Percentiles rank a stretch among this genome's conserved stretches.
phyloP scores from a whole-genome alignment of 2,797 vertebrate genomes.

The Pseudotriccus pelzelni region DNA sequence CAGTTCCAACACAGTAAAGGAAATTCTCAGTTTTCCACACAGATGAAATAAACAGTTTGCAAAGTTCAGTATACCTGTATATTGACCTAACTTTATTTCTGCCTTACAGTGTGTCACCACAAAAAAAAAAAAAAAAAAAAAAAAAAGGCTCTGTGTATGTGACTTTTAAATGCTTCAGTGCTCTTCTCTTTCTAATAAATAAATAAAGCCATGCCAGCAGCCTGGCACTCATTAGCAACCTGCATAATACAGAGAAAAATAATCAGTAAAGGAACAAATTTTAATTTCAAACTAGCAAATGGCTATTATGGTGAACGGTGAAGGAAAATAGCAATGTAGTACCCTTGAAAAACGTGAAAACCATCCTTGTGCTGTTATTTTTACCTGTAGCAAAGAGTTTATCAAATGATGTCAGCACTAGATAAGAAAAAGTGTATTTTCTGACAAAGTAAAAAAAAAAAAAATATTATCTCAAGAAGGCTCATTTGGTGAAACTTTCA shows the following conservation, averaged over 20 bases:
- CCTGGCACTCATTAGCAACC: constrained; percentile 35
- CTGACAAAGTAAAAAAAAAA: background rate
- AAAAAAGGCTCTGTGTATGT: background rate
- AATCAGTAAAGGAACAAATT: constrained; percentile 5
- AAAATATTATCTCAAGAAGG: background rate
- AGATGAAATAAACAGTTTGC: background rate
- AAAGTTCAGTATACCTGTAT: background rate
- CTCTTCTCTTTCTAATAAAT: constrained; percentile 36
- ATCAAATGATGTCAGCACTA: background rate
- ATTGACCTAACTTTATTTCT: background rate
- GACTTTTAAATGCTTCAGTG: constrained; percentile 33
- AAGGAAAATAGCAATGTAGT: background rate
- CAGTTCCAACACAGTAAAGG: background rate
- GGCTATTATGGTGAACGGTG: background rate
- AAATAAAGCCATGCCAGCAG: constrained; percentile 43
- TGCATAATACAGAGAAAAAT: background rate
- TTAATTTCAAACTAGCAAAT: constrained; percentile 5
- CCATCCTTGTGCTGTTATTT: background rate
- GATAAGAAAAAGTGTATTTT: constrained; percentile 25
- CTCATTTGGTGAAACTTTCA: constrained; percentile 15
- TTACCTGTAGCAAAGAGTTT: constrained; percentile 14
- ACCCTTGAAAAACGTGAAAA: constrained; percentile 29
- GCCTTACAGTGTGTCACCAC: background rate
- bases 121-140: background rate
- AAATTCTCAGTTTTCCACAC: background rate